phyloP scores from a whole-genome alignment of 2,888 invertebrate species.

The Plagiodera versicolora region DNA sequence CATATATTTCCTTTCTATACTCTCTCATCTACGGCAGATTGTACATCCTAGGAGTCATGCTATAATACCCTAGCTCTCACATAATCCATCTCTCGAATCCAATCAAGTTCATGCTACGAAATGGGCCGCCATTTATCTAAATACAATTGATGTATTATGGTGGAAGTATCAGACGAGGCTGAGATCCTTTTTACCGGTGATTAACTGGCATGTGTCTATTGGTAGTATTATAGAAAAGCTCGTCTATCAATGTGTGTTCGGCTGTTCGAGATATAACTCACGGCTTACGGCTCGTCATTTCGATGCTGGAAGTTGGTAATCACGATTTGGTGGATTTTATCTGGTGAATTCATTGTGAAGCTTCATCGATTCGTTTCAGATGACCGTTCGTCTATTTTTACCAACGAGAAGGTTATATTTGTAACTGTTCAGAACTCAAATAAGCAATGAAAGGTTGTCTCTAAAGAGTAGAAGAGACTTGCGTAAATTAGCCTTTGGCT shows the following conservation, averaged over 20 bases:
- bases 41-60: not conserved
- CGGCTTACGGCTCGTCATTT: slow-evolving; percentile 2
- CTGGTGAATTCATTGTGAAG: not conserved
- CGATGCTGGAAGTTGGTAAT: not conserved
- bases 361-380: not conserved
- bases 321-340: not conserved
- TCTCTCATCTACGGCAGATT: not conserved
- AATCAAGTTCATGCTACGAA: slow-evolving; percentile 27
- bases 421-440: too few relatives aligned
- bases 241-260: slow-evolving; percentile 35
- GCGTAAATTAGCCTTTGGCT: too few relatives aligned
- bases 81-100: slow-evolving; percentile 17
- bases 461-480: too few relatives aligned
- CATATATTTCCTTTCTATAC: not conserved
- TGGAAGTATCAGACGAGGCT: slow-evolving; percentile 33
- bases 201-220: slow-evolving; percentile 38
- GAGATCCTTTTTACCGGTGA: slow-evolving; percentile 39
- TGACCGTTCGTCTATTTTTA: not conserved
- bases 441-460: too few relatives aligned
- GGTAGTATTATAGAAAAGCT: slow-evolving; percentile 35
- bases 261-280: slow-evolving; percentile 25
- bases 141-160: slow-evolving; percentile 34
- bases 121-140: slow-evolving; percentile 30
- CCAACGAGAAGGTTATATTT: too few relatives aligned
- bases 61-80: not conserved